Base-by-base conservation (phyloP, 2,888 invertebrate genomes). In the Dermolepida albohirtum region DNA sequence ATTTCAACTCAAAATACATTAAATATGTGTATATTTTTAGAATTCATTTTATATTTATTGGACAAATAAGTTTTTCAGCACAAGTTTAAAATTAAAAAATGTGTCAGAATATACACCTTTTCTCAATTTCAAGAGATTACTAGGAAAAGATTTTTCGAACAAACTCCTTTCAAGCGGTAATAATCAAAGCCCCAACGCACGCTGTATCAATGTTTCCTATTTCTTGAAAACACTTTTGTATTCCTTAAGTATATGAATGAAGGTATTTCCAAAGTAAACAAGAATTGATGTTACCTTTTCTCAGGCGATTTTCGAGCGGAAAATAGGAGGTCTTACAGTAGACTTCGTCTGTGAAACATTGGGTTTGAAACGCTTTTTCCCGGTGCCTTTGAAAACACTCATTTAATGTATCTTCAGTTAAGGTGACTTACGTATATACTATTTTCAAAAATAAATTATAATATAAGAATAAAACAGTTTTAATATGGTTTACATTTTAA, bases 281-380 rank as follows among this genome's bases (percentile, higher is more conserved):
- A 22, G 59, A 62, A 62, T 39, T 43, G 59, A 62, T 47, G 59
- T 62, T 47, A 62, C 59, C 59, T 62, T 62, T 62, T 49, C 43
- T 39, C 39, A 22, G 22, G 59, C 11, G 16, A 34, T 27, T 14
- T 62, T 47, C 47, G 17, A 62, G 59, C 59, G 59, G 59, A 62
- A 62, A 62, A 62, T 57, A 17, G 27, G 57, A 57, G 43, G 14
- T 43, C 57, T 44, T 43, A 43, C 51, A 29, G 11, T 29, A 29
- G 51, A 29, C 29, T 51, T n/a, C 40, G 40, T 16, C 40, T 11
- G 54, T 40, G 54, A 54, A 54, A 40, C 34, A 34, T 34, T 34
- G 8, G 6, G 34, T 34, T 34, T 34, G 4, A 40, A 40, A 40
- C 12, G 54, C 8, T 54, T 54, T 54, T 34, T 27, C 2, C 10